A percentile compares a stretch with the other conserved stretches of the same genome.
Conservation (phyloP, 2,113 vertebrate genomes). For the Vidua chalybeata region DNA sequence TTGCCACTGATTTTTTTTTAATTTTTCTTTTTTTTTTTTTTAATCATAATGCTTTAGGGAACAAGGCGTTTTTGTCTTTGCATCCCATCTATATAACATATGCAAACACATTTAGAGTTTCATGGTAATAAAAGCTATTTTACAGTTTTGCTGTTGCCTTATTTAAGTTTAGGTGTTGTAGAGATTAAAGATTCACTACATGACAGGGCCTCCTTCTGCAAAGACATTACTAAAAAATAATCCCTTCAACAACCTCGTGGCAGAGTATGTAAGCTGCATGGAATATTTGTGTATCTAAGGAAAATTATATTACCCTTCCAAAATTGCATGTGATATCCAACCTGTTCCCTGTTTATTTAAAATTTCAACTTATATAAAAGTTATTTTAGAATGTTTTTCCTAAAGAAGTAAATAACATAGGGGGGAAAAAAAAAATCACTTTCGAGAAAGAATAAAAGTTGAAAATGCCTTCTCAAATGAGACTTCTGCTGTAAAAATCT, state of each 20-base stretch:
- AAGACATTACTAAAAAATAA: neutral
- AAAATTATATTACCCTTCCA: neutral
- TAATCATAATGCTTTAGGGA: neutral
- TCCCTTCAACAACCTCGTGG: neutral
- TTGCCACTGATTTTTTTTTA: neutral
- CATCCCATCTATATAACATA: neutral
- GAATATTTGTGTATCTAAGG: neutral
- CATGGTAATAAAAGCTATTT: neutral
- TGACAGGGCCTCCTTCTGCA: neutral
- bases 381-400: neutral
- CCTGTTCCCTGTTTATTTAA: neutral
- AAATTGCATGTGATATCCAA: neutral
- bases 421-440: accelerated
- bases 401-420: neutral
- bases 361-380: neutral
- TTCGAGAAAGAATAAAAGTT: neutral
- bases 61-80: accelerated
- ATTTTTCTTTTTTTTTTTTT: neutral
- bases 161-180: neutral
- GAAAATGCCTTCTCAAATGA: neutral
- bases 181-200: neutral
- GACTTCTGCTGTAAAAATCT: neutral
- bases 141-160: neutral
- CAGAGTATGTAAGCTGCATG: neutral
- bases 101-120: neutral